Base-by-base conservation (phyloP, 2,113 vertebrate genomes). In the Dinomys branickii region DNA sequence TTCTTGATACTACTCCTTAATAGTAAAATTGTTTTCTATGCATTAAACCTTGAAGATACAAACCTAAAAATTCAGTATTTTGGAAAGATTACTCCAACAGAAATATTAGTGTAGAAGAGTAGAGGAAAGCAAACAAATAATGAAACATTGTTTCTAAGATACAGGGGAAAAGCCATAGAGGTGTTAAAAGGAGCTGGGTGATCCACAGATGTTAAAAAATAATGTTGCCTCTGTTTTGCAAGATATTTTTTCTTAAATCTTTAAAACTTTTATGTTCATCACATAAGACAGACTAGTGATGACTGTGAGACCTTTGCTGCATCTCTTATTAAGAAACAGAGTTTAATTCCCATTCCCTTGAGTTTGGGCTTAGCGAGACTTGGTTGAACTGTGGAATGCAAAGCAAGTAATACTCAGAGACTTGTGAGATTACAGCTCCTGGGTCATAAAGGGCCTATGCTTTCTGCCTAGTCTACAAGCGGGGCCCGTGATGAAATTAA, bases 91-190 rank as follows among this genome's bases (percentile, higher is more conserved):
- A 88, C 67, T 82, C 33, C 28, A 52, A 50, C 7, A 71, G 28
- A 73, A 83, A 65, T 30, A 56, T 87, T 92, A 50, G 22, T 22
- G 3, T 28, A 19, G 88, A 96, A 67, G 17, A 96, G 59, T 35
- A 87, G 61, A 96, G 16, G 22, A 30, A 94, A 94, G 4, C 75
- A 92, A 71, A 69, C 17, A 85, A 82, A 75, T 50, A 97, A 63
- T 63, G 20, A 65, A 88, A 24, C 19, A 26, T 41, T 58, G 33
- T 41, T 65, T 41, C 4, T 50, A 81, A 50, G 20, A 16, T 24
- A 38, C 41, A 54, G 6, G 24, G 58, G 35, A 58, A 35, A 83
- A 82, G 33, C 20, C 52, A 24, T 6, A 80, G 41, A 77, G 20
- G 22, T 56, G 10, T 19, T 63, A n/a, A 92, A 63, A 92, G 38